Conservation (phyloP, 2,797 vertebrate genomes). For the Enteromius trimaculatus region DNA sequence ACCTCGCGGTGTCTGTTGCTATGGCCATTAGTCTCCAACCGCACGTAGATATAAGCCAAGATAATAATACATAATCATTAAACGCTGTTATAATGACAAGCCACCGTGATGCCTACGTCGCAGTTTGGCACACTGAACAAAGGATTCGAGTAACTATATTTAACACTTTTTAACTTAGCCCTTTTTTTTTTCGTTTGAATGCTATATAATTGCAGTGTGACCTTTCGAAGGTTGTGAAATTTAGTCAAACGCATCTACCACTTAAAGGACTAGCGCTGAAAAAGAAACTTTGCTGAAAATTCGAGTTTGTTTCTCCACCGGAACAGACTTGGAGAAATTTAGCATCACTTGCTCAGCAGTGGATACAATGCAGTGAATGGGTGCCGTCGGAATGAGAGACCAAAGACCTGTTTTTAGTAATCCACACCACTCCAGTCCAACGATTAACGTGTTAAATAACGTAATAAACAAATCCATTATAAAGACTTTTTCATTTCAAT, state of each 20-base stretch:
- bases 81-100: constrained; percentile 43
- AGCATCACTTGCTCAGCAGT: neutral
- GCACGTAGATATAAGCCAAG: constrained; percentile 50
- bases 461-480: neutral
- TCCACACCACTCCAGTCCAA: neutral
- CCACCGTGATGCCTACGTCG: constrained; percentile 25
- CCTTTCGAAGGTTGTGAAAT: neutral
- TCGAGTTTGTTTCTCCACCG: neutral
- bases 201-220: constrained; percentile 3
- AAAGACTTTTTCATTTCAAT: neutral
- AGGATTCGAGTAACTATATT: constrained; percentile 27
- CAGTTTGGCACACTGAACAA: constrained; percentile 16
- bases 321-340: neutral
- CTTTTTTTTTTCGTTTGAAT: neutral
- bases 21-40: constrained; percentile 59
- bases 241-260: neutral
- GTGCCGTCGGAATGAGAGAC: neutral
- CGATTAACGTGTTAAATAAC: neutral
- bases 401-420: too few species aligned
- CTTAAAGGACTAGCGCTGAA: neutral
- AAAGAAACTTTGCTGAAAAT: neutral
- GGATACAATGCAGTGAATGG: neutral
- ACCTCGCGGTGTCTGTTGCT: constrained; percentile 58
- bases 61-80: constrained; percentile 55
- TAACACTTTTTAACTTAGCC: neutral